These are phyloP conservation scores for Drosophila mercatorum DNA, from an alignment of 2,888 invertebrate genomes.

Conservation along the genomic window DNA sequence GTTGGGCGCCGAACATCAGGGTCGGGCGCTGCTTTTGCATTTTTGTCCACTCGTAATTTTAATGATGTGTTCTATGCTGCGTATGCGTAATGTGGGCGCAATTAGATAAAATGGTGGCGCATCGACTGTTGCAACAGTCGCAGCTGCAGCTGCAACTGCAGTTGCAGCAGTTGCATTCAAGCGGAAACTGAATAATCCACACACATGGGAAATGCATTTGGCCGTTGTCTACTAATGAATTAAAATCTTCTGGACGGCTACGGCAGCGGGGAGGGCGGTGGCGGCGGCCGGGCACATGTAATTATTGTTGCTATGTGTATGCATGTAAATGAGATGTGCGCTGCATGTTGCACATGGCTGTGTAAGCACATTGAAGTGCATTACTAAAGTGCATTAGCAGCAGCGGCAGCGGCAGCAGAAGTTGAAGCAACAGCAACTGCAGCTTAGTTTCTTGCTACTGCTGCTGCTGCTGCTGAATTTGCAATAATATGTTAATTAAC, in stretches of 20 bases:
- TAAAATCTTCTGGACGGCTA: slow-evolving; percentile 75
- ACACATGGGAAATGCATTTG: slow-evolving; percentile 76
- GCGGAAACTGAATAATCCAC: slow-evolving; percentile 80
- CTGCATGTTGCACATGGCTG: slow-evolving; percentile 61
- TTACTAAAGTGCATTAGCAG: slow-evolving; percentile 71
- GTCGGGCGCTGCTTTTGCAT: slow-evolving; percentile 25
- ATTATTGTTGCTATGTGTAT: slow-evolving; percentile 69
- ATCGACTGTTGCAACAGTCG: slow-evolving; percentile 39
- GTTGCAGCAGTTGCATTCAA: slow-evolving; percentile 72
- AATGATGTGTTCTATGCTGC: slow-evolving; percentile 73
- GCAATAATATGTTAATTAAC: slow-evolving; percentile 79
- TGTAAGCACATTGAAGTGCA: slow-evolving; percentile 81
- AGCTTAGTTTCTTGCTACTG: slow-evolving; percentile 49
- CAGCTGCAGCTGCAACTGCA: slow-evolving; percentile 25
- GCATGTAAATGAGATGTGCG: slow-evolving; percentile 56
- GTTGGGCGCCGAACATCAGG: not conserved
- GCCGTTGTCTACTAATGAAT: slow-evolving; percentile 80
- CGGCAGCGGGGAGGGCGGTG: slow-evolving; percentile 16
- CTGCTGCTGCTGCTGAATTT: slow-evolving; percentile 48
- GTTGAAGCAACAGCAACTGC: slow-evolving; percentile 15
- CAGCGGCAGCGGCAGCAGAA: slow-evolving; percentile 24
- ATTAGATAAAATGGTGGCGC: slow-evolving; percentile 75
- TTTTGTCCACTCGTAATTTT: slow-evolving; percentile 68
- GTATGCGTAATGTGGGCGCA: slow-evolving; percentile 73
- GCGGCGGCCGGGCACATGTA: slow-evolving; percentile 55